A percentile compares a stretch with the other conserved stretches of the same genome.
These are phyloP conservation scores for Anguilla anguilla DNA, from an alignment of 2,797 vertebrate species.

Conservation along the genomic window DNA sequence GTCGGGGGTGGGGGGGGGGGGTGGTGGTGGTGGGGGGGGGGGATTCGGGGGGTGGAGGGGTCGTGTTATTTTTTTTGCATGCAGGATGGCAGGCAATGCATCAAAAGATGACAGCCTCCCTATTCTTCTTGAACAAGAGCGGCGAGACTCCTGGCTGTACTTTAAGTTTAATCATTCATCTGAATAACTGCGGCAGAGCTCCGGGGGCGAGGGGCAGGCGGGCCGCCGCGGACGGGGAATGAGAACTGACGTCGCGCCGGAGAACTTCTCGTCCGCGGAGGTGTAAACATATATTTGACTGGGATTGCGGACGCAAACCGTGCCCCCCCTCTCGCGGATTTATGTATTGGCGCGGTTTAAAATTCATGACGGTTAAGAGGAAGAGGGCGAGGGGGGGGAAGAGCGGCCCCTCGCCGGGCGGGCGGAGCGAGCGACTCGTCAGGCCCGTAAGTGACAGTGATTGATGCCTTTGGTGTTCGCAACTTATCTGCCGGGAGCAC, in stretches of 20 bases:
- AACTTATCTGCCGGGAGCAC: slow-evolving; percentile 59
- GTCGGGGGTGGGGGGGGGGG: slow-evolving; percentile 11
- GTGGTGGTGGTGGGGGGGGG: slow-evolving; percentile 3
- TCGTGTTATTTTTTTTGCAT: slow-evolving; percentile 70
- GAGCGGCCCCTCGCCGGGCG: slow-evolving; percentile 40
- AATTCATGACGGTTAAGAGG: slow-evolving; percentile 62
- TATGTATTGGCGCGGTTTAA: slow-evolving; percentile 69
- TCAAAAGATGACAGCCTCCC: slow-evolving; percentile 78
- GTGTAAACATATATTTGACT: slow-evolving; percentile 78
- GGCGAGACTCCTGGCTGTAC: slow-evolving; percentile 68
- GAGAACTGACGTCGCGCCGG: slow-evolving; percentile 64
- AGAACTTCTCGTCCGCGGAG: slow-evolving; percentile 75
- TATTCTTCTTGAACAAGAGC: slow-evolving; percentile 77
- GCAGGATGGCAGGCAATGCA: slow-evolving; percentile 72
- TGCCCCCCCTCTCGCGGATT: slow-evolving; percentile 56
- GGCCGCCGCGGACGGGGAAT: slow-evolving; percentile 50
- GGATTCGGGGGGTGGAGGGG: background rate
- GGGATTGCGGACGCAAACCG: slow-evolving; percentile 65
- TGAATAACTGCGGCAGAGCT: slow-evolving; percentile 76
- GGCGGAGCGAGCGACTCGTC: slow-evolving; percentile 55
- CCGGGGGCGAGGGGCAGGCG: slow-evolving; percentile 45
- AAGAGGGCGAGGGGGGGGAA: slow-evolving; percentile 25
- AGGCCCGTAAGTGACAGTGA: slow-evolving; percentile 78
- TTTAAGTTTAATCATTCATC: slow-evolving; percentile 83
- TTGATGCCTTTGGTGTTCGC: slow-evolving; percentile 72